Conservation (phyloP, 2,797 vertebrate species). For the Dicrostonyx torquatus region DNA sequence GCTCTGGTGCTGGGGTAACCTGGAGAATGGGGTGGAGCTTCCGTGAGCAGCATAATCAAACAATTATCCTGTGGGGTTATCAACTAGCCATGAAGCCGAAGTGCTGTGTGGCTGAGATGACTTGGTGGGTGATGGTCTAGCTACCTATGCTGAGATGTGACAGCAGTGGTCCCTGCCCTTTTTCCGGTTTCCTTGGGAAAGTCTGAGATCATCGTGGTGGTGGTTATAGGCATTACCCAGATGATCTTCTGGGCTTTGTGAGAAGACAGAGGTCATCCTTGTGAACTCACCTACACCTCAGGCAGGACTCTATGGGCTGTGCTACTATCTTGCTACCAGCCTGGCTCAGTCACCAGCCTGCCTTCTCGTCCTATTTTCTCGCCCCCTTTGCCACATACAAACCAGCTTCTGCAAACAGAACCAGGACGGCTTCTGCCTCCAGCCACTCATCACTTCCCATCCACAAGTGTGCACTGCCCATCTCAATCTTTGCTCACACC, state of each 20-base stretch:
- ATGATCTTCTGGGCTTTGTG: background rate
- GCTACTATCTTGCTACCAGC: fast-evolving
- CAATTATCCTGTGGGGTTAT: background rate
- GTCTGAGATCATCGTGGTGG: background rate
- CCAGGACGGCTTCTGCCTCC: background rate
- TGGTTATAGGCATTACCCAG: fast-evolving
- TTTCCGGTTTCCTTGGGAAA: background rate
- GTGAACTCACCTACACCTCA: background rate
- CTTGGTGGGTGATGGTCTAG: fast-evolving
- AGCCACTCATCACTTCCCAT: background rate
- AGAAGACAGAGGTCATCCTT: background rate
- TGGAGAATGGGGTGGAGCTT: background rate
- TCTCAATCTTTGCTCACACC: background rate
- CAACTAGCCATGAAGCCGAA: background rate
- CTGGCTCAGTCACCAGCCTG: background rate
- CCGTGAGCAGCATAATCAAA: background rate
- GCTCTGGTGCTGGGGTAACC: background rate
- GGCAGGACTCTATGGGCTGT: background rate
- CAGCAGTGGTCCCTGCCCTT: background rate
- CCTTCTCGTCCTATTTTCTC: background rate
- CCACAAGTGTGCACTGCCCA: background rate
- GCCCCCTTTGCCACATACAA: too few relatives aligned
- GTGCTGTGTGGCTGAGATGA: background rate
- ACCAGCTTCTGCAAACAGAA: background rate
- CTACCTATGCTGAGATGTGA: fast-evolving